Base-by-base conservation (phyloP, 1,140 invertebrate species). In the Aphaenogaster rudis region DNA sequence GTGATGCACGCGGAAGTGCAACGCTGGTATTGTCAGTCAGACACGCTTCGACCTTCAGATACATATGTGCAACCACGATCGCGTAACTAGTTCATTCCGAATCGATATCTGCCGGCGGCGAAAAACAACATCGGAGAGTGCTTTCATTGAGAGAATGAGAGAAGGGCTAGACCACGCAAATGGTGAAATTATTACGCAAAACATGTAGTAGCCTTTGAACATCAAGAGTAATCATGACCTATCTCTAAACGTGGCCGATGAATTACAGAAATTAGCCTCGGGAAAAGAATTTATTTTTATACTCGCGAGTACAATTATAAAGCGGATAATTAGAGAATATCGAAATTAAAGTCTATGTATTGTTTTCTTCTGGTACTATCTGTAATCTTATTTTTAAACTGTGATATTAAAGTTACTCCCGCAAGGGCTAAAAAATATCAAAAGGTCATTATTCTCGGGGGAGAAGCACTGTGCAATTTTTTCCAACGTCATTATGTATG, bases 1-100 rank as follows among this genome's bases (percentile, higher is more conserved):
- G 28, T 28, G 28, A 28, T 28, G 28, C 28, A 13, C 28, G 36
- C 74, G 72, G 72, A 87, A 87, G 77, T 61, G 72, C 50, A 80
- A 54, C 71, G 59, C 28, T 48, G 54, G 45, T 39, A 77, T 78
- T 59, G 79, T 85, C 81, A 28, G 9, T 4, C 59, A 50, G 79
- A 52, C 63, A 69, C 52, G 8, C 59, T 87, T 4, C n/a, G 42
- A 48, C 67, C 67, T 72, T 45, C 42, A 36, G 28, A 80, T 42
- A 50, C 42, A 59, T 57, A 36, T 21, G 50, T 59, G 80, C 54
- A 48, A 59, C 1, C 15, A 28, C 45, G 13, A 59, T 59, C 11
- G 36, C 17, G 17, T n/a, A 61, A 54, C 21, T 36, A 77, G 61
- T 54, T 76, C 48, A 33, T 17, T 77, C 3, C n/a, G 28, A 78